A percentile compares a stretch with the other conserved stretches of the same genome.
Evolutionary conservation across 2,797 vertebrate genomes (phyloP).

Genomic region (Selene dorsalis): DNA sequence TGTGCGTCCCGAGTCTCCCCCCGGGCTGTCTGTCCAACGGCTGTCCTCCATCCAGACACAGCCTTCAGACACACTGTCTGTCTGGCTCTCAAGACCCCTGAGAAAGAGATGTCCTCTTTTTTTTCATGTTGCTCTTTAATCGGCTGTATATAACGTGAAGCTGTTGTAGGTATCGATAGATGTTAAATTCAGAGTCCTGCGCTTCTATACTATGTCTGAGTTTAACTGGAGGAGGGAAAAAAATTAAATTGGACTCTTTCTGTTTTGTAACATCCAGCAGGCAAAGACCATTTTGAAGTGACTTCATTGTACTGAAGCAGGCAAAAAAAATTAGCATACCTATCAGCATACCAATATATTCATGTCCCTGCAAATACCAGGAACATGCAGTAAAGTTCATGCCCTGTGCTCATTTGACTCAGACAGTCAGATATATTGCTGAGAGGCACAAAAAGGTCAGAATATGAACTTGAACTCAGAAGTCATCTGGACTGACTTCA

Average conservation of each 20-base stretch:
- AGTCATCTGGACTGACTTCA: slow-evolving; percentile 1
- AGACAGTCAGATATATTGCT: slow-evolving; percentile 29
- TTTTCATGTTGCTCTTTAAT: slow-evolving; percentile 68
- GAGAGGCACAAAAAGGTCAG: slow-evolving; percentile 32
- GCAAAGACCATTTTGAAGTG: slow-evolving; percentile 36
- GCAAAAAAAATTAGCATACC: slow-evolving; percentile 38
- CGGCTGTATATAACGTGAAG: slow-evolving; percentile 50
- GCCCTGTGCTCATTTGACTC: slow-evolving; percentile 36
- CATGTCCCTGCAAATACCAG: slow-evolving; percentile 50
- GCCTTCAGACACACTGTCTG: slow-evolving; percentile 44
- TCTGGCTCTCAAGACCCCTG: slow-evolving; percentile 59
- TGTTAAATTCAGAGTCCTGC: slow-evolving; percentile 35
- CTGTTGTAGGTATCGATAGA: slow-evolving; percentile 19
- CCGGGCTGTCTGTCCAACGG: slow-evolving; percentile 69
- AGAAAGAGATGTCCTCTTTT: slow-evolving; percentile 64
- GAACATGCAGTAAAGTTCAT: slow-evolving; percentile 52
- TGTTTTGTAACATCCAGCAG: slow-evolving; percentile 35
- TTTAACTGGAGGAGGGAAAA: slow-evolving; percentile 19
- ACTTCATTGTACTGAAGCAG: slow-evolving; percentile 44
- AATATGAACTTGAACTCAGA: slow-evolving; percentile 6
- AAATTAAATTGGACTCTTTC: slow-evolving; percentile 23
- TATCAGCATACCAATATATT: slow-evolving; percentile 23
- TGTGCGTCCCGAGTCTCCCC: slow-evolving; percentile 78
- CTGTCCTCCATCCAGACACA: slow-evolving; percentile 70
- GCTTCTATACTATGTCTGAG: background rate